Evolutionary conservation across 2,888 invertebrate species (phyloP).

Genomic region (Ophioninae sp.): DNA sequence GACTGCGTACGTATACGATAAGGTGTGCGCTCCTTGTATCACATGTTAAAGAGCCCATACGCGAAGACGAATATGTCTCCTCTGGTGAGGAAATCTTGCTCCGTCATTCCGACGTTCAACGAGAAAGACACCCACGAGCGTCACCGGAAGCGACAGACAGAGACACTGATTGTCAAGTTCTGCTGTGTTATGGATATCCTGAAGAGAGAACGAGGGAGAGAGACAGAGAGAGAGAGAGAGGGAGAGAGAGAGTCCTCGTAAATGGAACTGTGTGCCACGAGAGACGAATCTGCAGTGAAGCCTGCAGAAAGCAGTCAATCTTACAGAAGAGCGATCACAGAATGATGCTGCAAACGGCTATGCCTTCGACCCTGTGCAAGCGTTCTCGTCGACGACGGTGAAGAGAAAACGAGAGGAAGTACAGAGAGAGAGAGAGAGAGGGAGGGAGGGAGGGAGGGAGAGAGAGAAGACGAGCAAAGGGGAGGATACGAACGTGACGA

Average conservation of each 20-base stretch:
- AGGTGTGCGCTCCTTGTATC: slow-evolving; percentile 44
- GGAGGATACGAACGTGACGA: slow-evolving; percentile 58
- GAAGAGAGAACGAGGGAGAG: slow-evolving; percentile 12
- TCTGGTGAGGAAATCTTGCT: slow-evolving; percentile 32
- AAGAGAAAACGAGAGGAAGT: slow-evolving; percentile 42
- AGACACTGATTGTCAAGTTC: slow-evolving; percentile 46
- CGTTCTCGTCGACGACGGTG: slow-evolving; percentile 58
- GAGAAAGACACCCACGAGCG: neutral
- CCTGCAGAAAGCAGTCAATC: slow-evolving; percentile 71
- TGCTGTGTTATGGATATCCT: slow-evolving; percentile 70
- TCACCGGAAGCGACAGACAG: neutral
- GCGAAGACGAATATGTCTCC: neutral
- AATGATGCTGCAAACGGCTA: slow-evolving; percentile 74
- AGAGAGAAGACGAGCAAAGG: slow-evolving; percentile 42
- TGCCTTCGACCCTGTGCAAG: slow-evolving; percentile 56
- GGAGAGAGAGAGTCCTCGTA: slow-evolving; percentile 64
- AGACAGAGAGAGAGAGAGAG: slow-evolving; percentile 58
- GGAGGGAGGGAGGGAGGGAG: slow-evolving; percentile 40
- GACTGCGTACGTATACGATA: neutral
- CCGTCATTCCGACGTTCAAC: slow-evolving; percentile 39
- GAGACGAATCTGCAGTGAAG: slow-evolving; percentile 42
- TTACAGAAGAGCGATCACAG: slow-evolving; percentile 81
- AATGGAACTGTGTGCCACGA: slow-evolving; percentile 49
- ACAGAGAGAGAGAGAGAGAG: slow-evolving; percentile 40
- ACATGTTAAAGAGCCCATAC: slow-evolving; percentile 49